Conservation (phyloP, 1,140 invertebrate species). For the Aphaenogaster ashmeadi region DNA sequence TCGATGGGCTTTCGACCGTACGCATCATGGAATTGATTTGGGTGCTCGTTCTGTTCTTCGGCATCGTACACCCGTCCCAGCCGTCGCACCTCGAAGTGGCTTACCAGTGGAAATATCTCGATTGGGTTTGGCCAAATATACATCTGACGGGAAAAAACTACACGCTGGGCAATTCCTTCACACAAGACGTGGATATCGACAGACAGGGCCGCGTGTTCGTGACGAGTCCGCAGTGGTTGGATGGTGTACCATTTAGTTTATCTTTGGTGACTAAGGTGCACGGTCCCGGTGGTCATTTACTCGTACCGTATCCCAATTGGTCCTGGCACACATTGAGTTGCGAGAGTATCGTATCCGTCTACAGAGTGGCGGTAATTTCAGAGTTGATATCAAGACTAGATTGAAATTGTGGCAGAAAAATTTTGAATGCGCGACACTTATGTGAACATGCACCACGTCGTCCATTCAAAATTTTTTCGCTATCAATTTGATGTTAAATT, state of each 20-base stretch:
- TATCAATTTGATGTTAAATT: not conserved
- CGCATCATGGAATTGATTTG: slow-evolving; percentile 42
- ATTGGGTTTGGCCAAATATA: slow-evolving; percentile 83
- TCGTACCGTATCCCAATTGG: slow-evolving; percentile 85
- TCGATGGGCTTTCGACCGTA: not conserved
- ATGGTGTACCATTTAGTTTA: slow-evolving; percentile 85
- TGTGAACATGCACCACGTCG: not conserved
- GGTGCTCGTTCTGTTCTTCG: slow-evolving; percentile 42
- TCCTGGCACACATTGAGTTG: slow-evolving; percentile 83
- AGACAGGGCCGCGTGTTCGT: slow-evolving; percentile 84
- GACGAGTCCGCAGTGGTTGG: slow-evolving; percentile 85
- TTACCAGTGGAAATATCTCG: slow-evolving; percentile 84
- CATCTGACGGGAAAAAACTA: slow-evolving; percentile 79
- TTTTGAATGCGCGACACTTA: not conserved
- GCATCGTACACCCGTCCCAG: not conserved
- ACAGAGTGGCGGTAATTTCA: slow-evolving; percentile 85
- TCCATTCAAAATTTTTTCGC: not conserved
- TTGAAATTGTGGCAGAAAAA: slow-evolving; percentile 12
- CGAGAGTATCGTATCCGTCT: slow-evolving; percentile 84
- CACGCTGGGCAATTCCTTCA: slow-evolving; percentile 83
- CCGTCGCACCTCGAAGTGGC: slow-evolving; percentile 74
- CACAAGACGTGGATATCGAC: slow-evolving; percentile 85
- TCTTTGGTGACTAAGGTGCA: slow-evolving; percentile 79
- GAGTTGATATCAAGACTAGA: not conserved
- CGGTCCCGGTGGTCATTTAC: slow-evolving; percentile 81